Conservation (phyloP, 2,888 invertebrate species). For the Idaea biselata region DNA sequence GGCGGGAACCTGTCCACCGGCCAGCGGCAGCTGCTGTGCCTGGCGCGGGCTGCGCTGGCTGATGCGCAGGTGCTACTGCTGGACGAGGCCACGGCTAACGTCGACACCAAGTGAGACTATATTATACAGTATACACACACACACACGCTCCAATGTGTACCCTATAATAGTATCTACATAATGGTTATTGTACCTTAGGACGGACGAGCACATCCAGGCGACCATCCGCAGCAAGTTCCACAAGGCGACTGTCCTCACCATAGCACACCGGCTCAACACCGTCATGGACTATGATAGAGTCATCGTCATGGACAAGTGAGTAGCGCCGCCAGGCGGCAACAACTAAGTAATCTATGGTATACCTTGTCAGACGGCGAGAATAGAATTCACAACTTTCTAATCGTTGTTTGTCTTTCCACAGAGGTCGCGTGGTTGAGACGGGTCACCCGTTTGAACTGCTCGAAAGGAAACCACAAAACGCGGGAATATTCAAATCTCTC, state of each 20-base stretch:
- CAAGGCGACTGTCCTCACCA: constrained; percentile 88
- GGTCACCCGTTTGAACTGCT: constrained; percentile 87
- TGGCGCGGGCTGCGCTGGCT: constrained; percentile 86
- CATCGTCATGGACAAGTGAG: constrained; percentile 88
- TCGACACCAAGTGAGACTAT: constrained; percentile 86
- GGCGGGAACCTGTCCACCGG: constrained; percentile 86
- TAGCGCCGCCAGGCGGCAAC: constrained; percentile 7
- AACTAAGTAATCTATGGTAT: too few species aligned
- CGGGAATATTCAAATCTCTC: constrained; percentile 83
- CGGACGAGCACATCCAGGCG: constrained; percentile 87
- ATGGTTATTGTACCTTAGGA: constrained; percentile 55
- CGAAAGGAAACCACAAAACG: constrained; percentile 67
- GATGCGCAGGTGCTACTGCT: constrained; percentile 85
- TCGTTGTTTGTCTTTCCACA: constrained; percentile 24
- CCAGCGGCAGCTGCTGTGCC: constrained; percentile 85
- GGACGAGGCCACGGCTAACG: constrained; percentile 94
- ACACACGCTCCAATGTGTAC: too few species aligned
- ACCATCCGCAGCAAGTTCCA: constrained; percentile 87
- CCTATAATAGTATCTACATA: too few species aligned
- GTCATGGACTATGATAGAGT: constrained; percentile 92
- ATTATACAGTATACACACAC: background rate
- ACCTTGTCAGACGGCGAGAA: too few species aligned
- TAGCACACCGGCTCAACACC: constrained; percentile 91
- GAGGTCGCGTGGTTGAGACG: constrained; percentile 83
- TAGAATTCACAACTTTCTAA: too few species aligned